Percentiles rank a stretch among this genome's conserved stretches.
These are phyloP conservation scores for Chloroclystis v-ata DNA, from an alignment of 2,888 invertebrate genomes.

Conservation along the genomic window DNA sequence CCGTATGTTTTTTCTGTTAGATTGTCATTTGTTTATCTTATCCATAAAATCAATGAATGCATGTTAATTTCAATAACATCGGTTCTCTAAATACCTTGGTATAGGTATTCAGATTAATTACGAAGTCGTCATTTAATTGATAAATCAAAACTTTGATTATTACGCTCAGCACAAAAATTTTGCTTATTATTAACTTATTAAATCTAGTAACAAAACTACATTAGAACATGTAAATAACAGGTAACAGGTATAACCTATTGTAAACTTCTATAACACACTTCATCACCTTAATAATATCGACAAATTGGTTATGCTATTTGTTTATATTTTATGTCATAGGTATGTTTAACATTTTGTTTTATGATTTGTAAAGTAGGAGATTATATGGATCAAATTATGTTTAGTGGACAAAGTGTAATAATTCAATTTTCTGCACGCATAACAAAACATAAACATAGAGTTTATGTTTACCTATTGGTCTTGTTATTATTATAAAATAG, in stretches of 20 bases:
- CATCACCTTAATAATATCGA: conserved; percentile 35
- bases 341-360: conserved; percentile 36
- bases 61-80: too few species aligned
- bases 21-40: conserved; percentile 60
- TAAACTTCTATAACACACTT: too few species aligned
- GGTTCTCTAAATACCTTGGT: too few species aligned
- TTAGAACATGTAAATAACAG: too few species aligned
- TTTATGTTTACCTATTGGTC: background rate
- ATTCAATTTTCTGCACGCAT: conserved; percentile 7
- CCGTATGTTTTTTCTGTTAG: conserved; percentile 68
- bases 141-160: too few species aligned
- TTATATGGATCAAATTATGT: conserved; percentile 29
- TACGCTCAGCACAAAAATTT: too few species aligned
- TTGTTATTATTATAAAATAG: too few species aligned
- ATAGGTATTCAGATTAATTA: too few species aligned
- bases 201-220: too few species aligned
- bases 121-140: too few species aligned
- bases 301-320: conserved; percentile 39
- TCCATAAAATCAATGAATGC: conserved; percentile 37
- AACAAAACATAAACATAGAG: background rate
- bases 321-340: conserved; percentile 35
- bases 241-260: too few species aligned
- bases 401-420: conserved; percentile 22
- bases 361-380: conserved; percentile 32
- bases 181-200: too few species aligned